Evolutionary conservation across 1,140 invertebrate genomes (phyloP).

Genomic region (Rhynchophorus ferrugineus): DNA sequence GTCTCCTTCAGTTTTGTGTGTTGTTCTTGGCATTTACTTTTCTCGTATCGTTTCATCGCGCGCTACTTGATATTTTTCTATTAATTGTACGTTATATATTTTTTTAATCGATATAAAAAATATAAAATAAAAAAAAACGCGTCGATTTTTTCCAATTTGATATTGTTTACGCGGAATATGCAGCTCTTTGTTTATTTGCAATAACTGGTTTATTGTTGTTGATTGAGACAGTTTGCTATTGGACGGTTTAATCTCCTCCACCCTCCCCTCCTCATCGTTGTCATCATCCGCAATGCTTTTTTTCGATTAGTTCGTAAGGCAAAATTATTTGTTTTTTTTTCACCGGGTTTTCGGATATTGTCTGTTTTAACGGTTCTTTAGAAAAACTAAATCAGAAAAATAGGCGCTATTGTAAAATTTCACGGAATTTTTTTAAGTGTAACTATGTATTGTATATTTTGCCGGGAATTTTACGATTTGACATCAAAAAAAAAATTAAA

Average conservation of each 20-base stretch:
- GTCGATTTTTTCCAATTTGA: neutral
- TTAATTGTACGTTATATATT: neutral
- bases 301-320: neutral
- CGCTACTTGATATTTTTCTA: neutral
- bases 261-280: neutral
- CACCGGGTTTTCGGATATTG: neutral
- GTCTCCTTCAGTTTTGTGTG: neutral
- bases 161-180: neutral
- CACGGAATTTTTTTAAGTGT: slow-evolving; percentile 15
- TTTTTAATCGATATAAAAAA: neutral
- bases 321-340: slow-evolving; percentile 11
- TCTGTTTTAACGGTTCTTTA: slow-evolving; percentile 1
- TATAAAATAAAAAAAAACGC: neutral
- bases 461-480: slow-evolving; percentile 10
- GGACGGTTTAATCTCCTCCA: neutral
- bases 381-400: slow-evolving; percentile 3
- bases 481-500: too few species aligned
- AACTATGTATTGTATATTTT: slow-evolving; percentile 15
- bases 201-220: neutral
- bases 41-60: neutral
- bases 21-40: neutral
- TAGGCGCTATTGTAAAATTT: slow-evolving; percentile 14
- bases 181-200: neutral
- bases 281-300: neutral
- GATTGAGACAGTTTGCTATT: neutral